A percentile compares a stretch with the other conserved stretches of the same genome.
Evolutionary conservation across 2,888 invertebrate species (phyloP).

Genomic region (Reticulitermes lucifugus): DNA sequence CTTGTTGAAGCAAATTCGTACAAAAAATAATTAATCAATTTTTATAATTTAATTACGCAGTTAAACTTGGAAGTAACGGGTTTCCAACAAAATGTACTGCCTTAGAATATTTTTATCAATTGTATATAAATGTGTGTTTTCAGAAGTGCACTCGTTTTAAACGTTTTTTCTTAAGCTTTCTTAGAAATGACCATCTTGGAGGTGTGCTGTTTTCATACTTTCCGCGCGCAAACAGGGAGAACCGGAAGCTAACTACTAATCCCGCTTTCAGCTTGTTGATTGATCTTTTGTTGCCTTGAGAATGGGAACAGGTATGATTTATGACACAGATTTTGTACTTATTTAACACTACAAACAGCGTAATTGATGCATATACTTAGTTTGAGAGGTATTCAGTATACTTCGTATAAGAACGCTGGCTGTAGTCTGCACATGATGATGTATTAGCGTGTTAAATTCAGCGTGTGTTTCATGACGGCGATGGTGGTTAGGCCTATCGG

Average conservation of each 20-base stretch:
- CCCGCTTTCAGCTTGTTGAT: conserved; percentile 54
- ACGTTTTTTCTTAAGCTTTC: too few species aligned
- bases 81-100: too few species aligned
- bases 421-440: conserved; percentile 49
- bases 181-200: background rate
- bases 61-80: too few species aligned
- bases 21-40: too few species aligned
- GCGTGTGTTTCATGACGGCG: conserved; percentile 54
- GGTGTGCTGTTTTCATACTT: conserved; percentile 50
- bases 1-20: too few species aligned
- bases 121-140: too few species aligned
- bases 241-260: conserved; percentile 54
- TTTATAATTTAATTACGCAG: too few species aligned
- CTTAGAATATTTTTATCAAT: too few species aligned
- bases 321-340: conserved; percentile 44
- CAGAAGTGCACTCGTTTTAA: too few species aligned
- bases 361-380: background rate
- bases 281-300: conserved; percentile 55
- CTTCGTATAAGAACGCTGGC: conserved; percentile 16
- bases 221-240: conserved; percentile 51
- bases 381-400: background rate
- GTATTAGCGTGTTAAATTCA: conserved; percentile 54
- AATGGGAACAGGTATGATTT: conserved; percentile 54
- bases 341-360: background rate
- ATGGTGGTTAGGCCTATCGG: conserved; percentile 55